These are phyloP conservation scores for Trisateles emortualis DNA, from an alignment of 2,888 invertebrate genomes.

Conservation along the genomic window DNA sequence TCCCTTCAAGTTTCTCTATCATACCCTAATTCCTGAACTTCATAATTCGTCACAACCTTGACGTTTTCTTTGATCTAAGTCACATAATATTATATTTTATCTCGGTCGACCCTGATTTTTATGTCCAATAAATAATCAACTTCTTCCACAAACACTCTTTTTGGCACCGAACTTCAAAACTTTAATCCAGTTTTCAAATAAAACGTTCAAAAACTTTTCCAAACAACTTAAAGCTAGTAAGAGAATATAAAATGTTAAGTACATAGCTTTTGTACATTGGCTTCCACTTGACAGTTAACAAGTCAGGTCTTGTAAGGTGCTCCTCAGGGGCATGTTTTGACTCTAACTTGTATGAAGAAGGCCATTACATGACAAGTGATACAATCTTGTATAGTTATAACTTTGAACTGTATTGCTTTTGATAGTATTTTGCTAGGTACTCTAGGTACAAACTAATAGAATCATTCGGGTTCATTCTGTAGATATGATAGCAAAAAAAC, in stretches of 20 bases:
- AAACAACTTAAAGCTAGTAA: not conserved
- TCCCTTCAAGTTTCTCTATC: too few species aligned
- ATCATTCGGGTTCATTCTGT: too few species aligned
- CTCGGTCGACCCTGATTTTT: not conserved
- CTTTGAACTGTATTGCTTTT: conserved; percentile 9
- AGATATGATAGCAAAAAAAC: too few species aligned
- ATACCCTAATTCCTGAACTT: too few species aligned
- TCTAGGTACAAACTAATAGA: too few species aligned
- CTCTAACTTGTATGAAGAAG: conserved; percentile 31
- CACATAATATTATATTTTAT: not conserved
- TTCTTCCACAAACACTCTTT: not conserved
- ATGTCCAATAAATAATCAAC: not conserved
- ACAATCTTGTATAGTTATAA: conserved; percentile 26
- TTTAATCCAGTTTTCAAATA: not conserved
- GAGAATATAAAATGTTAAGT: conserved; percentile 1
- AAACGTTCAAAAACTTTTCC: not conserved
- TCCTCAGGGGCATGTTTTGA: conserved; percentile 30
- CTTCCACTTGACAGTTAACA: not conserved
- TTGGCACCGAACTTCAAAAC: not conserved
- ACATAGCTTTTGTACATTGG: not conserved
- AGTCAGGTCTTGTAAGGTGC: conserved; percentile 17
- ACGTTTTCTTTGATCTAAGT: not conserved
- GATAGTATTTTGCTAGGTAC: too few species aligned
- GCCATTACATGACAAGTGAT: conserved; percentile 26
- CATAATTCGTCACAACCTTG: not conserved